Conservation (phyloP, 2,113 vertebrate species). For the Machaerirhynchus nigripectus region DNA sequence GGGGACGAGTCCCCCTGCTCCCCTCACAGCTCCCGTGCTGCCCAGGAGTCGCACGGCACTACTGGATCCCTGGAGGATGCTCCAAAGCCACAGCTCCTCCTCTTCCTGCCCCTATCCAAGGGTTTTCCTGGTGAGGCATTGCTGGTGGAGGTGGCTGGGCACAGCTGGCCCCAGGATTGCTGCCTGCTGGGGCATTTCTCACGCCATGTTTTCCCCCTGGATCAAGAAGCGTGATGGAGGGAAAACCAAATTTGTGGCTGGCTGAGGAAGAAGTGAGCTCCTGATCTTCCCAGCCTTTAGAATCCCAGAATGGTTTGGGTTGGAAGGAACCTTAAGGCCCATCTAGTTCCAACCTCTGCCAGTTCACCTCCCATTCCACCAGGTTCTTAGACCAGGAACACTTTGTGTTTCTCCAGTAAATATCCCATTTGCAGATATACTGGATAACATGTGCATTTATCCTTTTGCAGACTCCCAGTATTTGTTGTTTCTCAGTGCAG, state of each 20-base stretch:
- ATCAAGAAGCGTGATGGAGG: neutral
- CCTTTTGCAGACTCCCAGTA: neutral
- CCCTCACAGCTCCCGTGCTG: neutral
- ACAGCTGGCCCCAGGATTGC: neutral
- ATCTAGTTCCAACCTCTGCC: neutral
- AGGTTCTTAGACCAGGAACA: neutral
- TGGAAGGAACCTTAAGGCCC: neutral
- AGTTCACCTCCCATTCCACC: neutral
- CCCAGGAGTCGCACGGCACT: neutral
- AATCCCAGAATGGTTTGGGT: neutral
- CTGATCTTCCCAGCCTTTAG: neutral
- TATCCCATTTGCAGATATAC: neutral
- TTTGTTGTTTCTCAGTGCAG: neutral
- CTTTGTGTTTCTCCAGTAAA: neutral
- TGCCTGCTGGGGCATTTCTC: neutral
- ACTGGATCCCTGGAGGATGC: neutral
- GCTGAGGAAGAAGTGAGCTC: neutral
- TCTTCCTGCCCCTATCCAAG: fast-evolving
- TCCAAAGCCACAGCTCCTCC: neutral
- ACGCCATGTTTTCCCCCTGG: neutral
- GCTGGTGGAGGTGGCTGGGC: neutral
- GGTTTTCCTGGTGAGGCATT: too few relatives aligned
- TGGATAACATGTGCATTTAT: neutral
- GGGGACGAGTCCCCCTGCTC: neutral
- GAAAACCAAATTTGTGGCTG: neutral